Conservation (phyloP, 2,113 vertebrate species). For the Martes martes region DNA sequence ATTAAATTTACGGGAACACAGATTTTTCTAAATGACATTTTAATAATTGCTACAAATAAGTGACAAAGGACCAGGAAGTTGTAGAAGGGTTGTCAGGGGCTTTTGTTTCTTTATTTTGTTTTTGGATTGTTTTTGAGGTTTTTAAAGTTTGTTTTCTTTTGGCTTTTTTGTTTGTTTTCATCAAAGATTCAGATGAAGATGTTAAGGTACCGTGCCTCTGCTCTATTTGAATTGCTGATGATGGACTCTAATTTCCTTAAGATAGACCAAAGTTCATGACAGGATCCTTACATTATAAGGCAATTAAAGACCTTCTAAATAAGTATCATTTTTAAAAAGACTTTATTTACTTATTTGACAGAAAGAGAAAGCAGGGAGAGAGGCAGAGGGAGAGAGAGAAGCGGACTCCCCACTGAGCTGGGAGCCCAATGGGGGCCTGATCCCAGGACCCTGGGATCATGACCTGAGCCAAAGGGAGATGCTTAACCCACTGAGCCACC, state of each 20-base stretch:
- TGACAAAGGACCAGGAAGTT: neutral
- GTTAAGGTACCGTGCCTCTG: neutral
- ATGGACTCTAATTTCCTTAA: neutral
- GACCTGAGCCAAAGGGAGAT: neutral
- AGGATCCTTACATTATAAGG: neutral
- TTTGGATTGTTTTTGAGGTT: neutral
- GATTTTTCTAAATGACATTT: constrained; percentile 47
- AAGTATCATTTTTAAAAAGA: neutral
- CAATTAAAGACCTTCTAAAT: neutral
- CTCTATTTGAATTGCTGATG: neutral
- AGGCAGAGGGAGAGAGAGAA: neutral
- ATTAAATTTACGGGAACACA: constrained; percentile 30
- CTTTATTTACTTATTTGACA: neutral
- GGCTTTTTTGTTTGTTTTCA: neutral
- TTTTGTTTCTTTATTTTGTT: neutral
- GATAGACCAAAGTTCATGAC: neutral
- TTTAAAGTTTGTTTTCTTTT: neutral
- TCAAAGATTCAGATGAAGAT: neutral
- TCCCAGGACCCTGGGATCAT: neutral
- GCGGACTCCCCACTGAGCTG: no score
- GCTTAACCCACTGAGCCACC: neutral
- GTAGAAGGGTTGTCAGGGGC: neutral
- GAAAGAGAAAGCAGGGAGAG: neutral
- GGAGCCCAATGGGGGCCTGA: neutral
- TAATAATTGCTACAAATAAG: constrained; percentile 21